Evolutionary conservation across 2,888 invertebrate species (phyloP).

Genomic region (Pristionchus exspectatus): DNA sequence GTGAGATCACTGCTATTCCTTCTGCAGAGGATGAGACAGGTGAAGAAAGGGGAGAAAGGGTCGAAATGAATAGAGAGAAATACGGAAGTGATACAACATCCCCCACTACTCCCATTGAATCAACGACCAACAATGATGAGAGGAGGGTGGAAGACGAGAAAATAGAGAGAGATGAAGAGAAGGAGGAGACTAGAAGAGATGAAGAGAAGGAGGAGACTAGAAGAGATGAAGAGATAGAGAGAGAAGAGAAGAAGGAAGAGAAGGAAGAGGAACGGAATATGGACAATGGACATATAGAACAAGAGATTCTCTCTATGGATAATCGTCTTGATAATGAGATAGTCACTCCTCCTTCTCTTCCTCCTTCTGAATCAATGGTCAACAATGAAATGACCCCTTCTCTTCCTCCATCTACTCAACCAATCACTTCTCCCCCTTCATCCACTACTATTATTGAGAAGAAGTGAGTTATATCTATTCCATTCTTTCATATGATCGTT

Average conservation of each 20-base stretch:
- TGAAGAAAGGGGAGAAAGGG: neutral
- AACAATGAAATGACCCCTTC: neutral
- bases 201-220: neutral
- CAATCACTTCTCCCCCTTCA: neutral
- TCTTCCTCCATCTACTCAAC: neutral
- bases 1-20: no score
- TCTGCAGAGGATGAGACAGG: no score
- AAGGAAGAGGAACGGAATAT: conserved; percentile 1
- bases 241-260: neutral
- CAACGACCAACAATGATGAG: conserved; percentile 30
- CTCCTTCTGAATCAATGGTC: neutral
- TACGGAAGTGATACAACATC: conserved; percentile 8
- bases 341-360: neutral
- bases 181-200: neutral
- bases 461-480: neutral
- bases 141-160: conserved; percentile 1
- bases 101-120: conserved; percentile 35
- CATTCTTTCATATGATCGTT: neutral
- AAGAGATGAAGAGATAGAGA: neutral
- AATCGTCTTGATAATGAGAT: neutral
- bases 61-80: neutral
- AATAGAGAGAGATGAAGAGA: neutral
- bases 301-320: neutral
- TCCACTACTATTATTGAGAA: neutral
- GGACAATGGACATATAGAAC: neutral